These are phyloP conservation scores for Octodonta nipae DNA, from an alignment of 2,888 invertebrate genomes.

Conservation along the genomic window DNA sequence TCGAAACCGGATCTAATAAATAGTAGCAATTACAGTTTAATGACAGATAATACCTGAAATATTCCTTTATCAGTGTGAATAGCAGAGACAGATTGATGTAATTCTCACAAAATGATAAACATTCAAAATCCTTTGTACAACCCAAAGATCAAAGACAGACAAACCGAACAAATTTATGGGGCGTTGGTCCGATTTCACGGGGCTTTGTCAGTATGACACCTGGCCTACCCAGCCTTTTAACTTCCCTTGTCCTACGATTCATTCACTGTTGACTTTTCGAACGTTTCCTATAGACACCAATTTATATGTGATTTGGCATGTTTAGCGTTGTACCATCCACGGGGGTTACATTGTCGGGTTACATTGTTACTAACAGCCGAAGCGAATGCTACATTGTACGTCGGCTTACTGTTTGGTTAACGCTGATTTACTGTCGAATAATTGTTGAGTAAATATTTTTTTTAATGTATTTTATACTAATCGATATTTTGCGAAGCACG, in stretches of 20 bases:
- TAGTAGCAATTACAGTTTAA: no score
- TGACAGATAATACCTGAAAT: no score
- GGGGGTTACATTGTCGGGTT: slow-evolving; percentile 11
- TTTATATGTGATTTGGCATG: slow-evolving; percentile 23
- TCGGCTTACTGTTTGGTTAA: slow-evolving; percentile 7
- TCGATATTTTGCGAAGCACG: no score
- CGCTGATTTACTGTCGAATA: slow-evolving; percentile 17
- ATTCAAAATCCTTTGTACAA: no score
- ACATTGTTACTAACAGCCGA: slow-evolving; percentile 11
- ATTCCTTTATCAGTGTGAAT: no score
- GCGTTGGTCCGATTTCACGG: slow-evolving; percentile 22
- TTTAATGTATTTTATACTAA: no score
- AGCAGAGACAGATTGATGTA: no score
- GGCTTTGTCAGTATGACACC: slow-evolving; percentile 33
- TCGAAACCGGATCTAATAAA: no score
- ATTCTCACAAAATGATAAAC: no score
- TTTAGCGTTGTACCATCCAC: slow-evolving; percentile 14
- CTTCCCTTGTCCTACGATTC: slow-evolving; percentile 1
- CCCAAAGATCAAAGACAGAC: no score
- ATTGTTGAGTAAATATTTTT: slow-evolving; percentile 10
- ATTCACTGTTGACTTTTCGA: slow-evolving; percentile 4
- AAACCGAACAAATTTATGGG: neutral
- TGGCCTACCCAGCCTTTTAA: slow-evolving; percentile 34
- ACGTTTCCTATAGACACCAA: slow-evolving; percentile 25
- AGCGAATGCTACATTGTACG: slow-evolving; percentile 10